Conservation (phyloP, 2,888 invertebrate genomes). For the Bombylius major region DNA sequence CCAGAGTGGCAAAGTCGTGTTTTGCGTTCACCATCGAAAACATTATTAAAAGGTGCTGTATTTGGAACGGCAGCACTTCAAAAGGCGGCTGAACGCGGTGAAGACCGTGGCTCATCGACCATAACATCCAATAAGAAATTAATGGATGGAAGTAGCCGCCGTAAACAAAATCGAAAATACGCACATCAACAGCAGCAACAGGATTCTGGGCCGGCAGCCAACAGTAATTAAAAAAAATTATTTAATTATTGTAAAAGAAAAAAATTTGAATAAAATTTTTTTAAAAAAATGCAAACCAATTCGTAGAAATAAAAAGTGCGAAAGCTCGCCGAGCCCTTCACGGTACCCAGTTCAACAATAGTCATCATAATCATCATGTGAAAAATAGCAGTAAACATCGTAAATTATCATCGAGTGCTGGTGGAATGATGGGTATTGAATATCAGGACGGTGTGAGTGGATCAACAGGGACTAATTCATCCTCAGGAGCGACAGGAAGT, state of each 20-base stretch:
- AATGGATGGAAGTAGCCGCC: slow-evolving; percentile 7
- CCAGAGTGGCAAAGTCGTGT: slow-evolving; percentile 61
- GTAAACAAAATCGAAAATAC: slow-evolving; percentile 15
- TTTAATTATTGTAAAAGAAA: slow-evolving; percentile 34
- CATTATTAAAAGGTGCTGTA: slow-evolving; percentile 43
- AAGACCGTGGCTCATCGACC: slow-evolving; percentile 14
- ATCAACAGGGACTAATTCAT: neutral
- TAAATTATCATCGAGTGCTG: slow-evolving; percentile 18
- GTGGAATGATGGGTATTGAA: neutral
- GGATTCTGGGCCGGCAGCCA: slow-evolving; percentile 22
- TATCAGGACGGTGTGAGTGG: neutral
- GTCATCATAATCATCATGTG: neutral
- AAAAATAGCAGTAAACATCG: slow-evolving; percentile 24
- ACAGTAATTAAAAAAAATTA: slow-evolving; percentile 30
- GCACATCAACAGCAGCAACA: slow-evolving; percentile 5
- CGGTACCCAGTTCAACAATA: slow-evolving; percentile 24
- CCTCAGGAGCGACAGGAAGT: slow-evolving; percentile 11
- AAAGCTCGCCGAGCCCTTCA: slow-evolving; percentile 19
- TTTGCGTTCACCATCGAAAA: slow-evolving; percentile 29
- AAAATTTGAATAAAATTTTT: slow-evolving; percentile 35
- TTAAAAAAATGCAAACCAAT: slow-evolving; percentile 23
- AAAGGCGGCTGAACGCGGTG: slow-evolving; percentile 32
- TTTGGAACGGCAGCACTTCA: slow-evolving; percentile 34
- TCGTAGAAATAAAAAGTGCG: slow-evolving; percentile 15
- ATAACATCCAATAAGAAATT: slow-evolving; percentile 4